Percentiles rank a stretch among this genome's conserved stretches.
Evolutionary conservation across 2,797 vertebrate genomes (phyloP).

Genomic region (Enteromius viviparus): DNA sequence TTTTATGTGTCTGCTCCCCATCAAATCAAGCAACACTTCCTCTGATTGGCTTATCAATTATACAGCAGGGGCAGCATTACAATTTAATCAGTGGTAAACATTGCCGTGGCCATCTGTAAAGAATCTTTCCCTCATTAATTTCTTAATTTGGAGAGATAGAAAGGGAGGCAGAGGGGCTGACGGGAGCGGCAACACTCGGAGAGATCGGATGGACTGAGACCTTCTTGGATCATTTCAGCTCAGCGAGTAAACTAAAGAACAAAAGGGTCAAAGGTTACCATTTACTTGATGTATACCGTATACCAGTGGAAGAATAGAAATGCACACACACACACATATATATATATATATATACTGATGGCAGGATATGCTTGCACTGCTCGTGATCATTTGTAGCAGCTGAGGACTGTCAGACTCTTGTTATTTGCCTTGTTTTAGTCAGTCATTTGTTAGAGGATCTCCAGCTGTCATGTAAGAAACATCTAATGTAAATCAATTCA

Average conservation of each 20-base stretch:
- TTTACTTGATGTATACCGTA: constrained; percentile 37
- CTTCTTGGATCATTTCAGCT: constrained; percentile 76
- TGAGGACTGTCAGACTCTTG: constrained; percentile 57
- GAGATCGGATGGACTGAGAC: constrained; percentile 57
- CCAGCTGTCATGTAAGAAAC: constrained; percentile 58
- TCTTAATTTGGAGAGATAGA: constrained; percentile 87
- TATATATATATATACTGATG: background rate
- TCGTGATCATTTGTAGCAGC: constrained; percentile 53
- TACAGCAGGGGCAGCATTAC: constrained; percentile 86
- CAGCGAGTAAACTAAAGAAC: constrained; percentile 63
- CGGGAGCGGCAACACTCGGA: constrained; percentile 16
- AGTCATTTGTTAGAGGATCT: constrained; percentile 61
- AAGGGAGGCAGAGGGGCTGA: constrained; percentile 59
- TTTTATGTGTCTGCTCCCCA: constrained; percentile 89
- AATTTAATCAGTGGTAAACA: constrained; percentile 94
- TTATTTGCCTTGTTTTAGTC: constrained; percentile 58
- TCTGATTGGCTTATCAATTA: constrained; percentile 95
- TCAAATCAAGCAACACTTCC: constrained; percentile 95
- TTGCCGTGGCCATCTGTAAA: constrained; percentile 82
- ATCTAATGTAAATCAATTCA: constrained; percentile 61
- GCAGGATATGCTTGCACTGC: constrained; percentile 10
- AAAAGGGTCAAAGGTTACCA: constrained; percentile 66
- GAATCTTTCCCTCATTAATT: constrained; percentile 86
- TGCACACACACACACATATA: constrained; percentile 27
- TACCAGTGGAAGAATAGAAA: constrained; percentile 31